phyloP scores from a whole-genome alignment of 2,113 vertebrate species.

The Anhinga anhinga region DNA sequence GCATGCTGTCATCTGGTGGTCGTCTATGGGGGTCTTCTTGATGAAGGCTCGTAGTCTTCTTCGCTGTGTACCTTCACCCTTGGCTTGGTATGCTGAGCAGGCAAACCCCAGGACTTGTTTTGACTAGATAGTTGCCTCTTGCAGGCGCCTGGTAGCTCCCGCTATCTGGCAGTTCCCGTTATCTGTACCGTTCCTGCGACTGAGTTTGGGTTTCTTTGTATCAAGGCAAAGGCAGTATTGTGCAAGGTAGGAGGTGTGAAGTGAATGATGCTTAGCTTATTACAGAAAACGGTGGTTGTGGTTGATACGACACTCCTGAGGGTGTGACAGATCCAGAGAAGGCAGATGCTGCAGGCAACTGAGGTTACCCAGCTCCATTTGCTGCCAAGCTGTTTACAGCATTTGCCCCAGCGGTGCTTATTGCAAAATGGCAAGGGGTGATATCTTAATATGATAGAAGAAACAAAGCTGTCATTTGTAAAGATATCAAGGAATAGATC shows the following conservation, averaged over 20 bases:
- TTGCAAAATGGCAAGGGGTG: neutral
- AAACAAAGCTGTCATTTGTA: constrained; percentile 30
- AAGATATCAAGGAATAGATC: constrained; percentile 1
- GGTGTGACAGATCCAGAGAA: neutral
- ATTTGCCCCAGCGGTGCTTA: neutral
- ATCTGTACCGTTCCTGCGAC: too few species aligned
- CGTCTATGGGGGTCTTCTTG: too few species aligned
- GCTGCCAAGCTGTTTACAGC: constrained; percentile 25
- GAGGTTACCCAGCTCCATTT: constrained; percentile 32
- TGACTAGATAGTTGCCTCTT: too few species aligned
- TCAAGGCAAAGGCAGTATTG: neutral
- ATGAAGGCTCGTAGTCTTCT: too few species aligned
- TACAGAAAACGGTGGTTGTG: neutral
- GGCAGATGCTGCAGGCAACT: constrained; percentile 29
- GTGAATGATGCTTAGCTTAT: neutral
- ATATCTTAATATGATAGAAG: constrained; percentile 20
- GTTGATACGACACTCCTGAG: neutral
- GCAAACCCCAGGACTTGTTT: too few species aligned
- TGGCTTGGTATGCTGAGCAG: too few species aligned
- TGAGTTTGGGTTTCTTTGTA: too few species aligned
- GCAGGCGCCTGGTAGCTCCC: too few species aligned
- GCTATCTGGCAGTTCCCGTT: too few species aligned
- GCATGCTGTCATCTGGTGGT: too few species aligned
- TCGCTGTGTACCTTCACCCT: too few species aligned
- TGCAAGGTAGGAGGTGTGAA: neutral